These are phyloP conservation scores for Semnornis frantzii DNA, from an alignment of 2,113 vertebrate species.

Conservation along the genomic window DNA sequence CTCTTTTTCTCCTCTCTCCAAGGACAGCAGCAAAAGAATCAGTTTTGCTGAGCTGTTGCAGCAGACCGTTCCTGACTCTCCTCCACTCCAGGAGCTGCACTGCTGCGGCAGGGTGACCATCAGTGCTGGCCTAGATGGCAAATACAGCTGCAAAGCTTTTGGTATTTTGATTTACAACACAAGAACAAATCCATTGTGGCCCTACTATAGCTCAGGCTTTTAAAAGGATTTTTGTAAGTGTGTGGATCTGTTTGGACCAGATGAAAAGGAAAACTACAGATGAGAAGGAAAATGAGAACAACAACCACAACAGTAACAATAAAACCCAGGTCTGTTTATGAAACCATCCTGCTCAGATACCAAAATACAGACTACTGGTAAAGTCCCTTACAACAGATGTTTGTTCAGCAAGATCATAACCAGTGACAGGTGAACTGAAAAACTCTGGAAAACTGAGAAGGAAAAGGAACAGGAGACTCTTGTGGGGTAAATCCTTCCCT, in stretches of 20 bases:
- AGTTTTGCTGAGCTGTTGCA: background rate
- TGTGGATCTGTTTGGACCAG: constrained; percentile 40
- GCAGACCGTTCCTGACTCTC: background rate
- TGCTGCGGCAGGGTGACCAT: background rate
- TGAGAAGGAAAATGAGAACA: constrained; percentile 30
- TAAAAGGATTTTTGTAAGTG: background rate
- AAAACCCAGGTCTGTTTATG: constrained; percentile 21
- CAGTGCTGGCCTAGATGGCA: background rate
- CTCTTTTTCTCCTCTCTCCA: background rate
- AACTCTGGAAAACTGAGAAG: background rate
- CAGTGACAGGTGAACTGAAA: constrained; percentile 38
- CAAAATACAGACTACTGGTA: background rate
- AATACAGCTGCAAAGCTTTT: background rate
- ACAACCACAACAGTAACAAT: background rate
- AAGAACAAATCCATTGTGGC: constrained; percentile 43
- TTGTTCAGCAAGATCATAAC: background rate
- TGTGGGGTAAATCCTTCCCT: background rate
- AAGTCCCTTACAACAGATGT: constrained; percentile 23
- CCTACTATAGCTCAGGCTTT: background rate
- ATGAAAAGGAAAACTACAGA: constrained; percentile 36
- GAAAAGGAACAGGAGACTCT: constrained; percentile 17
- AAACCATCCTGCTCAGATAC: constrained; percentile 40
- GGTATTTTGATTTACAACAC: constrained; percentile 4
- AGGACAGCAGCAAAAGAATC: background rate
- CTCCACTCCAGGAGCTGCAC: background rate